A percentile compares a stretch with the other conserved stretches of the same genome.
Evolutionary conservation across 2,113 vertebrate genomes (phyloP).

Genomic region (Pseudopipra pipra): DNA sequence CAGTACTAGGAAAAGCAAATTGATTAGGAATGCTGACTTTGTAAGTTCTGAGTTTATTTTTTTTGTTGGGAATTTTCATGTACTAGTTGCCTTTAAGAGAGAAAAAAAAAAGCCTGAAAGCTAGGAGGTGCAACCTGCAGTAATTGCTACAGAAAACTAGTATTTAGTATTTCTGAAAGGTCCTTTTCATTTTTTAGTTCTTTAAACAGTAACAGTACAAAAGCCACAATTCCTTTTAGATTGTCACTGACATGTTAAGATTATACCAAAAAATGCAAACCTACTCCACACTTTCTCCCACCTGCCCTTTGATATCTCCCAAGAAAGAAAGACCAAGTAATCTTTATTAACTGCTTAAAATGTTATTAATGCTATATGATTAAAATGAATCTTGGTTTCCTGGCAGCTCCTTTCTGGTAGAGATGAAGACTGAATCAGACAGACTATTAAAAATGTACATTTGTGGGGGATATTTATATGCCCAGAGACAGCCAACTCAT

Average conservation of each 20-base stretch:
- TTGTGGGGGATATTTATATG: not conserved
- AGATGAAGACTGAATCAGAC: not conserved
- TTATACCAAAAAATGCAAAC: not conserved
- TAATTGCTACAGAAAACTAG: not conserved
- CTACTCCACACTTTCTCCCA: not conserved
- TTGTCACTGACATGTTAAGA: not conserved
- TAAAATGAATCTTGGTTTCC: not conserved
- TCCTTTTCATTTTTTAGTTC: not conserved
- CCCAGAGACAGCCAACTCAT: not conserved
- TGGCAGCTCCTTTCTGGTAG: not conserved
- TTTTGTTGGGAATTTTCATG: not conserved
- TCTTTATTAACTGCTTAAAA: not conserved
- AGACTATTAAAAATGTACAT: not conserved
- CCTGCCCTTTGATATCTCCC: not conserved
- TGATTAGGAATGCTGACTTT: not conserved
- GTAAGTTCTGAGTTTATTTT: not conserved
- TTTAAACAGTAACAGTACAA: not conserved
- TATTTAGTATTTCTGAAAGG: not conserved
- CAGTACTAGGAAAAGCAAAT: not conserved
- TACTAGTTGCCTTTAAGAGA: not conserved
- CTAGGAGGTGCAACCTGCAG: not conserved
- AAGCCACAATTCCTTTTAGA: not conserved
- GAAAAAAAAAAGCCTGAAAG: not conserved
- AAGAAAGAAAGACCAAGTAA: not conserved
- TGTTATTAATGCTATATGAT: not conserved